phyloP scores from a whole-genome alignment of 1,140 invertebrate species.

The Drosophila setifemur region DNA sequence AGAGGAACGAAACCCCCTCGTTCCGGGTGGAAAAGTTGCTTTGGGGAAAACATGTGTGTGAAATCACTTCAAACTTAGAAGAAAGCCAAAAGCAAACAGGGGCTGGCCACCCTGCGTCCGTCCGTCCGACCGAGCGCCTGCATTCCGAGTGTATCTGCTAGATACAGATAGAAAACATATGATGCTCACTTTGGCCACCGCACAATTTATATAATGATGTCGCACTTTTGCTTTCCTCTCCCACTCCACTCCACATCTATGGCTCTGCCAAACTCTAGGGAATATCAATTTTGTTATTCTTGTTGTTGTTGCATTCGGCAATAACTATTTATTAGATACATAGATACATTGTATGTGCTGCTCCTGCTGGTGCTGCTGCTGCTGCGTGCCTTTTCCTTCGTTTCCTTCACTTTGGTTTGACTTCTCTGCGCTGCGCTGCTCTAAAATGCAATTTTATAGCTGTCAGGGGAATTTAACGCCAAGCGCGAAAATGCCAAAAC shows the following conservation, averaged over 20 bases:
- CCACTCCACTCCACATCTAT: background rate
- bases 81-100: background rate
- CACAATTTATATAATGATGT: conserved; percentile 81
- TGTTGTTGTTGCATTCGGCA: conserved; percentile 53
- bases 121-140: no score
- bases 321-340: conserved; percentile 81
- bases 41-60: conserved; percentile 68
- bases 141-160: conserved; percentile 63
- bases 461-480: conserved; percentile 79
- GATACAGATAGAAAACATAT: conserved; percentile 79
- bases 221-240: conserved; percentile 61
- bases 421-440: conserved; percentile 48
- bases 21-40: conserved; percentile 18
- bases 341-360: conserved; percentile 59
- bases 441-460: conserved; percentile 81
- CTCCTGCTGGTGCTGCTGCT: conserved; percentile 2
- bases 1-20: conserved; percentile 24
- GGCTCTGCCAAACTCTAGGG: conserved; percentile 36
- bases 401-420: conserved; percentile 24
- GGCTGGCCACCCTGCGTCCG: background rate
- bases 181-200: conserved; percentile 57
- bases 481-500: conserved; percentile 78
- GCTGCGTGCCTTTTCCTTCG: conserved; percentile 17
- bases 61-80: conserved; percentile 67
- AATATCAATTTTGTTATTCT: conserved; percentile 72